These are phyloP conservation scores for Mus spretus DNA, from an alignment of 2,797 vertebrate species.

Conservation along the genomic window DNA sequence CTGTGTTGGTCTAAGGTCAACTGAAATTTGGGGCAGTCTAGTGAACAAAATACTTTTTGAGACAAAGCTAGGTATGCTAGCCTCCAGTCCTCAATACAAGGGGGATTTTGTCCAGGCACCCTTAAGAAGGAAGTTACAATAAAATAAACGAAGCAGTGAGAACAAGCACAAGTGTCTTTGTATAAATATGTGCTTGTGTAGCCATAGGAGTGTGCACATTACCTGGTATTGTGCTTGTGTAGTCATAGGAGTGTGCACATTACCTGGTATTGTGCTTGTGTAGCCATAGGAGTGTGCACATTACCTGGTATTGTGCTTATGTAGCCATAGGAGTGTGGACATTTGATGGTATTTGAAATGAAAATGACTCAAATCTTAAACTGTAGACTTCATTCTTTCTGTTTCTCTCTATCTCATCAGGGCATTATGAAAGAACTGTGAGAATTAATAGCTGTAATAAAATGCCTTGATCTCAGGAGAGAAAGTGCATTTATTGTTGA, in stretches of 20 bases:
- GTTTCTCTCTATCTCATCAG: constrained; percentile 28
- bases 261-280: too few relatives aligned
- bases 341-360: neutral
- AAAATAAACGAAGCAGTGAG: constrained; percentile 14
- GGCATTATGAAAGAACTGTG: neutral
- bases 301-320: neutral
- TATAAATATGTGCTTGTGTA: neutral
- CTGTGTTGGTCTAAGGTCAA: neutral
- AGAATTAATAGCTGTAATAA: constrained; percentile 66
- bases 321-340: neutral
- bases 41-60: constrained; percentile 7
- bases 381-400: neutral
- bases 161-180: neutral
- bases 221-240: neutral
- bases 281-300: too few relatives aligned
- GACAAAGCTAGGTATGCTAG: neutral
- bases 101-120: constrained; percentile 24
- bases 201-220: too few relatives aligned
- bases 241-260: neutral
- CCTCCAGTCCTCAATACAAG: constrained; percentile 10
- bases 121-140: neutral
- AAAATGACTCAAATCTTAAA: constrained; percentile 56
- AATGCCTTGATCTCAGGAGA: constrained; percentile 57
- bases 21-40: neutral
- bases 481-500: constrained; percentile 62